phyloP scores from a whole-genome alignment of 1,140 invertebrate genomes.

The Polypedilum pembai region DNA sequence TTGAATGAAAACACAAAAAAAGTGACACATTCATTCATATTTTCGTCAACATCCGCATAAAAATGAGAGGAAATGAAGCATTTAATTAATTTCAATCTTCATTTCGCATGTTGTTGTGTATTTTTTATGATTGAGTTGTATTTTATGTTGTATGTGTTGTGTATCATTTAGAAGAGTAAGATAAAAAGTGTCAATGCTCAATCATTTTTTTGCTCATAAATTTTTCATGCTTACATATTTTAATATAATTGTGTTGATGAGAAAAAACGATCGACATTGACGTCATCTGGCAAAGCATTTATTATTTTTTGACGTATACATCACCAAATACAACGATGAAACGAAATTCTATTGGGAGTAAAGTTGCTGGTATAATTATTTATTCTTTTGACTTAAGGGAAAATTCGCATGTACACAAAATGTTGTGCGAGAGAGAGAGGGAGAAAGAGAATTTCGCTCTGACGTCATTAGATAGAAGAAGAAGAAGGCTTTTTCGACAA shows the following conservation, averaged over 20 bases:
- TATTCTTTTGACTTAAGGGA: background rate
- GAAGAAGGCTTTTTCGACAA: background rate
- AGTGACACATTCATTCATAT: too few species aligned
- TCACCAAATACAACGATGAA: too few species aligned
- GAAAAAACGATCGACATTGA: background rate
- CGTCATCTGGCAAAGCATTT: background rate
- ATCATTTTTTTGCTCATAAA: background rate
- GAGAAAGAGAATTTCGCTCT: conserved; percentile 5
- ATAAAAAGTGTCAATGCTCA: background rate
- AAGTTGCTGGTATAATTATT: background rate
- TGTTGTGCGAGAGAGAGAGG: too few species aligned
- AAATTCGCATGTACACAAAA: background rate
- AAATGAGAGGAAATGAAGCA: background rate
- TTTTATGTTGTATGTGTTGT: background rate
- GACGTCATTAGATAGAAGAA: background rate
- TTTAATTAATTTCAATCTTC: conserved; percentile 8
- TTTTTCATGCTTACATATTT: background rate
- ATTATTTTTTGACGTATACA: too few species aligned
- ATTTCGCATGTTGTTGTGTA: background rate
- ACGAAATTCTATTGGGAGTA: background rate
- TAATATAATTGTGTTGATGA: too few species aligned
- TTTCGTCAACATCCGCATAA: background rate
- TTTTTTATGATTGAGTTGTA: background rate
- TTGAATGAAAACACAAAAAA: too few species aligned
- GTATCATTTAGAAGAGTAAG: background rate